Evolutionary conservation across 2,888 invertebrate species (phyloP).

Genomic region (Scaeva pyrastri): DNA sequence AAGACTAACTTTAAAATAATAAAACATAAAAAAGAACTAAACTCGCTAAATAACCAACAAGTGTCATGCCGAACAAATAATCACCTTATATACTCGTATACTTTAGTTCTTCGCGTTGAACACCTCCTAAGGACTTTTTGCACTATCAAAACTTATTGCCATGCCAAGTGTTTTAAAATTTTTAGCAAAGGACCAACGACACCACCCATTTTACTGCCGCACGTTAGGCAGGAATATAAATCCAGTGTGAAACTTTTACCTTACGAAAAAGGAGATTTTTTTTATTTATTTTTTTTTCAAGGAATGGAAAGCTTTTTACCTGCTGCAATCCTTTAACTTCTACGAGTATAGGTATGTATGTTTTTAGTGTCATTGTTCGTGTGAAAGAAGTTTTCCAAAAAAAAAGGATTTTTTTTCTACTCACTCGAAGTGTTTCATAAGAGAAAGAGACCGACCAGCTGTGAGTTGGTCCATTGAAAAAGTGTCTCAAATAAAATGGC

Average conservation of each 20-base stretch:
- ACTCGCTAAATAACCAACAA: slow-evolving; percentile 28
- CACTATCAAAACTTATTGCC: slow-evolving; percentile 21
- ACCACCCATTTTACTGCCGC: not conserved
- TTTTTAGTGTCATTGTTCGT: not conserved
- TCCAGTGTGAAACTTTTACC: not conserved
- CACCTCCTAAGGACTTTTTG: slow-evolving; percentile 11
- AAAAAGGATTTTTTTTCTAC: not conserved
- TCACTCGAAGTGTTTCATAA: slow-evolving; percentile 3
- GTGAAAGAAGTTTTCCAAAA: not conserved
- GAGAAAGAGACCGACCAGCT: not conserved
- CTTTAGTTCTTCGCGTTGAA: not conserved
- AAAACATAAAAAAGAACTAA: not conserved
- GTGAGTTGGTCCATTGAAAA: slow-evolving; percentile 29
- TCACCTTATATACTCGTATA: not conserved
- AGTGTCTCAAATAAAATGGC: slow-evolving; percentile 29
- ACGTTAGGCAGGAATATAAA: not conserved
- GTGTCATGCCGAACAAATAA: slow-evolving; percentile 20
- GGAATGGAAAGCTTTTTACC: slow-evolving; percentile 17
- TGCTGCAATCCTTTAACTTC: slow-evolving; percentile 20
- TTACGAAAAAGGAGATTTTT: not conserved
- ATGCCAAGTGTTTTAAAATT: slow-evolving; percentile 41
- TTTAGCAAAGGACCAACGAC: slow-evolving; percentile 36
- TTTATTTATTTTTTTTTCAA: slow-evolving; percentile 10
- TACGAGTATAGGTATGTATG: slow-evolving; percentile 5
- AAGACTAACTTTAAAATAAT: not conserved